These are phyloP conservation scores for Nematostella vectensis DNA, from an alignment of 92 coral and sea anemone genomes.

Conservation along the genomic window DNA sequence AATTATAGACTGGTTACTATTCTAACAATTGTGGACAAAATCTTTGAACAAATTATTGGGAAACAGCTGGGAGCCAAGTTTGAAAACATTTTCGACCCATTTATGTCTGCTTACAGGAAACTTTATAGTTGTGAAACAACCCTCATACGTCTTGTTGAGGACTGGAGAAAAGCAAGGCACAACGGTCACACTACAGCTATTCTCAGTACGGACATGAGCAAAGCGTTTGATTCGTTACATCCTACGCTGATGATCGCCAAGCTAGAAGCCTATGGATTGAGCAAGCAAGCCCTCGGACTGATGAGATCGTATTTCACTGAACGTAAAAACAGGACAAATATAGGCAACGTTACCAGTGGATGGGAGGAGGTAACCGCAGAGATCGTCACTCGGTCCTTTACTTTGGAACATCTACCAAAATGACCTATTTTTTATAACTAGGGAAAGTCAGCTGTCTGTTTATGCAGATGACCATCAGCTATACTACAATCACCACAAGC, in stretches of 20 bases:
- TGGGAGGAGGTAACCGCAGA: conserved; percentile 36
- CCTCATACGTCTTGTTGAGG: conserved; percentile 31
- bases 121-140: conserved; percentile 39
- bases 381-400: conserved; percentile 44
- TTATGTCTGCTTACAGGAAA: conserved; percentile 32
- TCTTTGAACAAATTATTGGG: conserved; percentile 20
- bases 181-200: conserved; percentile 19
- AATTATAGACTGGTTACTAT: conserved; percentile 38
- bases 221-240: conserved; percentile 55
- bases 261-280: conserved; percentile 38
- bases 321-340: conserved; percentile 21
- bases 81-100: conserved; percentile 21
- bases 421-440: conserved; percentile 39
- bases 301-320: conserved; percentile 31
- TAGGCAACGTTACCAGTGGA: conserved; percentile 19
- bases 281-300: conserved; percentile 9
- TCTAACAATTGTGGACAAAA: conserved; percentile 17
- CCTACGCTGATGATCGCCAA: conserved; percentile 38
- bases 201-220: conserved; percentile 34
- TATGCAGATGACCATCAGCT: conserved; percentile 60
- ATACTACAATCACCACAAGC: conserved; percentile 20
- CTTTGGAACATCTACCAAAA: conserved; percentile 52
- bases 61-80: conserved; percentile 9
- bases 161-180: conserved; percentile 31
- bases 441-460: conserved; percentile 34